Conservation (phyloP, 2,113 vertebrate species). For the Neodontobutis hainanensis region DNA sequence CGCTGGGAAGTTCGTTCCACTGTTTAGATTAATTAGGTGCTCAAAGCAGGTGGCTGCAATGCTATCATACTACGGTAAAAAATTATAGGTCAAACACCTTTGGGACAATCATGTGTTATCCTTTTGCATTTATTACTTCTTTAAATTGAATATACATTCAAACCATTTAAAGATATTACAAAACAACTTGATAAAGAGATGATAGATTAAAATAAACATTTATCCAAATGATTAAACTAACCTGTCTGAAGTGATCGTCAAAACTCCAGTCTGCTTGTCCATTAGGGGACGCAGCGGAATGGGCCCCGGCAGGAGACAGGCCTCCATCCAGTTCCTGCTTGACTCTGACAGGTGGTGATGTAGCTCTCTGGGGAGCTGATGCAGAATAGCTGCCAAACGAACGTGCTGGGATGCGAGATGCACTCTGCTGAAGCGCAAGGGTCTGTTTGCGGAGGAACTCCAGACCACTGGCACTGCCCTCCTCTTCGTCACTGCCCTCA, state of each 20-base stretch:
- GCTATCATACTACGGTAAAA: conserved; percentile 26
- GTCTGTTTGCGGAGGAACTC: conserved; percentile 90
- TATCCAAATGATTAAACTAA: conserved; percentile 69
- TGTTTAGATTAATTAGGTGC: conserved; percentile 50
- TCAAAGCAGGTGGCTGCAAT: conserved; percentile 48
- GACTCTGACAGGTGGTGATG: conserved; percentile 74
- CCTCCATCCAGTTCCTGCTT: conserved; percentile 88
- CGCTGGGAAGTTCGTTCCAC: conserved; percentile 23
- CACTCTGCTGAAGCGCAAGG: conserved; percentile 77
- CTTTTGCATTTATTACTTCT: background rate
- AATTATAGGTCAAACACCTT: conserved; percentile 1
- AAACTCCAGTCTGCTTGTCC: conserved; percentile 84
- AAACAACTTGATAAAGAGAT: background rate
- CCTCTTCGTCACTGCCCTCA: conserved; percentile 76
- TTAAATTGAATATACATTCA: too few relatives aligned
- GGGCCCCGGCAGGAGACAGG: conserved; percentile 75
- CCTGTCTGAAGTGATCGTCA: conserved; percentile 92
- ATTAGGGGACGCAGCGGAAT: conserved; percentile 72
- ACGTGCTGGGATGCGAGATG: conserved; percentile 63
- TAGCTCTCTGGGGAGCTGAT: conserved; percentile 67
- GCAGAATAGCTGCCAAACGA: conserved; percentile 63
- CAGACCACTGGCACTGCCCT: conserved; percentile 73
- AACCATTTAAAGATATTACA: background rate
- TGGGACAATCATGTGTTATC: conserved; percentile 1
- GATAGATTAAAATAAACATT: too few relatives aligned